Evolutionary conservation across 1,140 invertebrate genomes (phyloP), one percentile per base, ranked within the genome.

Genomic region (Homalodisca vitripennis): DNA sequence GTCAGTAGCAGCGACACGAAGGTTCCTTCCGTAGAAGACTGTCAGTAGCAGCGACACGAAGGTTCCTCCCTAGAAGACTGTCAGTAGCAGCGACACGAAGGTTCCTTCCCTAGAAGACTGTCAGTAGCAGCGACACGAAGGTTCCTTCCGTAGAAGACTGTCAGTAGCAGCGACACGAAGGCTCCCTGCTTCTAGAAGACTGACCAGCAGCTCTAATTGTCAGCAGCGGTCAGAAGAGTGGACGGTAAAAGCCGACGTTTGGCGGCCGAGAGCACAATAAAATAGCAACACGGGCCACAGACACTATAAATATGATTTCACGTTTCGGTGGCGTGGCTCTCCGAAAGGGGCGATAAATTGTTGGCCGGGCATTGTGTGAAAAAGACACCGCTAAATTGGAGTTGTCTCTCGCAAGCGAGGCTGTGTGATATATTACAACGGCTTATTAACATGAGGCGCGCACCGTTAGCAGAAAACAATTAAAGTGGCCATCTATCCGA

Each of bases 251-350:
- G 17, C 34, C 17, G 17, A 41, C 34, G 34, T 6, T 41, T 41
- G 17, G 34, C 34, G 34, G n/a, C 17, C 34, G 34, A 41, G 48
- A 3, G 10, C 48, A 53, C 48, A n/a, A 53, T 53, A 53, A 53
- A 53, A 60, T 24, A 26, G 55, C 55, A n/a, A 60, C 29, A 60
- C 24, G 22, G 27, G 27, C 55, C 55, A 27, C 55, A 60, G 55
- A 60, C 55, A 60, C 55, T 60, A 60, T 60, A 60, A 60, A 60
- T 60, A 60, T 60, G 55, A 60, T 60, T 60, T 60, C 55, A 60
- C 55, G 55, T 27, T 26, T 60, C 27, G 55, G 55, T 60, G 6
- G 34, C n/a, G 34, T 41, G 55, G 55, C 55, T 60, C 29, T 60
- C 55, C 27, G 24, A 60, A 60, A 60, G 24, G 24, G 26, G 55